Percentiles rank a stretch among this genome's conserved stretches.
Conservation (phyloP, 2,797 vertebrate species). For the Spinus olivaceus region DNA sequence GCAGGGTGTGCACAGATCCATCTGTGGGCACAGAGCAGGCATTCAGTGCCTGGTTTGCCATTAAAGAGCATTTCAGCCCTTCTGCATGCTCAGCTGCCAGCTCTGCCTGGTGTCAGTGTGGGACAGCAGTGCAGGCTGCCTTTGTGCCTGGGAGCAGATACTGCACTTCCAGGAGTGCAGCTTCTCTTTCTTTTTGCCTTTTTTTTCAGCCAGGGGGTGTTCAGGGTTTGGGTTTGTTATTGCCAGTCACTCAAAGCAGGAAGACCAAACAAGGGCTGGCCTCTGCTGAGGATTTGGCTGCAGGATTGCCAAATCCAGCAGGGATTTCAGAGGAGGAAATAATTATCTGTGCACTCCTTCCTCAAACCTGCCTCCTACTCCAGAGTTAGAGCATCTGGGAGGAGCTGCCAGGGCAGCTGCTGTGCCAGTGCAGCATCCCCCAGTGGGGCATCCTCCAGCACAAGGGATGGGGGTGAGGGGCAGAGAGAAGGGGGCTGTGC, state of each 20-base stretch:
- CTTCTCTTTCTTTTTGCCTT: neutral
- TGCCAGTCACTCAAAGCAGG: neutral
- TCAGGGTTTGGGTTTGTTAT: neutral
- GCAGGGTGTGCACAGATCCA: fast-evolving
- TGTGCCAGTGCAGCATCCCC: neutral
- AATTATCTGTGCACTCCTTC: neutral
- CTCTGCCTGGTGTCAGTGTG: neutral
- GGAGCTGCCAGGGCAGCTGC: neutral
- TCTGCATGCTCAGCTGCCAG: neutral
- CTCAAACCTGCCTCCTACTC: neutral
- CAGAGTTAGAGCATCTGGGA: neutral
- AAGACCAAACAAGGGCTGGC: neutral
- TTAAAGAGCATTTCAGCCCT: neutral
- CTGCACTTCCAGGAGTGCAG: fast-evolving
- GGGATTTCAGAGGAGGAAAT: neutral
- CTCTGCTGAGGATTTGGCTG: neutral
- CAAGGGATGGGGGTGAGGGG: neutral
- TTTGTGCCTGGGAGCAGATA: neutral
- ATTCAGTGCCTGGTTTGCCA: neutral
- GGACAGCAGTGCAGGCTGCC: neutral
- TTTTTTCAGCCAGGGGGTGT: neutral
- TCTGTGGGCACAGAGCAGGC: neutral
- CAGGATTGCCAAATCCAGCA: neutral
- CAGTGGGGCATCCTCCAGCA: neutral
- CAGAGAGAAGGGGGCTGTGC: neutral